Evolutionary conservation across 1,140 invertebrate species (phyloP).

Genomic region (Micrasema longulum): DNA sequence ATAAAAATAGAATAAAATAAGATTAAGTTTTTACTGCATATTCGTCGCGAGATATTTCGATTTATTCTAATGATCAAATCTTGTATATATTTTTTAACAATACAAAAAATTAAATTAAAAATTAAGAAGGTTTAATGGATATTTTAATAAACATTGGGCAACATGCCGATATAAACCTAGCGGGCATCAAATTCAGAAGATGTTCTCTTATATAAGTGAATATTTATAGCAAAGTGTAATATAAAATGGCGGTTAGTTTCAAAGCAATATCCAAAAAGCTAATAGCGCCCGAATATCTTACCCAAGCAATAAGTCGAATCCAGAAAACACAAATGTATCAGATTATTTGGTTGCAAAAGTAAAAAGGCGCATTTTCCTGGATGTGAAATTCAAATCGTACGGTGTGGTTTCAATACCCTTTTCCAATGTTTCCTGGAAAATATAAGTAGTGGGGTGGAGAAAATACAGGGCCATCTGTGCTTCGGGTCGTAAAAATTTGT

Average conservation of each 20-base stretch:
- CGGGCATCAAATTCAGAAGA: too few relatives aligned
- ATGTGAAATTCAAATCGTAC: background rate
- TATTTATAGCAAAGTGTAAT: too few relatives aligned
- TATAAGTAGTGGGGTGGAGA: background rate
- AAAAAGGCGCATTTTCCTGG: background rate
- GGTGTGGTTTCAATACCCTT: background rate
- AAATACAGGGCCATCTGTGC: slow-evolving; percentile 5
- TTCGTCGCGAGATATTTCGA: too few relatives aligned
- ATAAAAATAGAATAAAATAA: too few relatives aligned
- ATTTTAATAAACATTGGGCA: too few relatives aligned
- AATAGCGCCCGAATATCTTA: slow-evolving; percentile 36
- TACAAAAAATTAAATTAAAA: too few relatives aligned
- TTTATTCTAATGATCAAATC: too few relatives aligned
- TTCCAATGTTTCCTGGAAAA: slow-evolving; percentile 3
- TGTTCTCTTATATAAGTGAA: too few relatives aligned
- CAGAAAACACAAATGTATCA: background rate
- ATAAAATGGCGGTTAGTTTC: slow-evolving; percentile 27
- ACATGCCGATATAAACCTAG: too few relatives aligned
- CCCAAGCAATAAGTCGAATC: slow-evolving; percentile 10
- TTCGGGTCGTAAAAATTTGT: slow-evolving; percentile 39
- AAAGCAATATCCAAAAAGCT: slow-evolving; percentile 43
- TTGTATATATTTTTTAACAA: too few relatives aligned
- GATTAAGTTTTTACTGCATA: too few relatives aligned
- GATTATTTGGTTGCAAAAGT: slow-evolving; percentile 3
- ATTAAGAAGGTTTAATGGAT: too few relatives aligned